Percentiles rank a stretch among this genome's conserved stretches.
Evolutionary conservation across 2,888 invertebrate genomes (phyloP).

Genomic region (Chloroclysta siterata): DNA sequence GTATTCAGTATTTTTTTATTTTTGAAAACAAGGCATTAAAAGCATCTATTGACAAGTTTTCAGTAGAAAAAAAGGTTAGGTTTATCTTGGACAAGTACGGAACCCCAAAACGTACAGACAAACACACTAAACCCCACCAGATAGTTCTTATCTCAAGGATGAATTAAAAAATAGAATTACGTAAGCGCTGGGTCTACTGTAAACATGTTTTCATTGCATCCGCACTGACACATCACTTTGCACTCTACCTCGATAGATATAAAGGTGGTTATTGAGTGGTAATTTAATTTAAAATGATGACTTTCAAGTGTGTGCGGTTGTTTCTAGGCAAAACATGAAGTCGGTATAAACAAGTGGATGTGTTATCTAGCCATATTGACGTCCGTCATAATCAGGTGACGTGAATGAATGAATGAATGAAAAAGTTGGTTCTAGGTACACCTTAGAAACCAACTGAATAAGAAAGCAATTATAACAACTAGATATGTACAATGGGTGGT

Average conservation of each 20-base stretch:
- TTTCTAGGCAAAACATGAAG: slow-evolving; percentile 22
- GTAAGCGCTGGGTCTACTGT: slow-evolving; percentile 47
- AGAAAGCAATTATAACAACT: too few species aligned
- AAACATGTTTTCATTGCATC: slow-evolving; percentile 59
- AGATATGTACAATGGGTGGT: too few species aligned
- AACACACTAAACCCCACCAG: slow-evolving; percentile 43
- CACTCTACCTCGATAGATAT: slow-evolving; percentile 10
- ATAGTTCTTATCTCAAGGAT: slow-evolving; percentile 64
- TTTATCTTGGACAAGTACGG: not conserved
- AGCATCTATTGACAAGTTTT: too few species aligned
- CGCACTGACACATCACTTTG: slow-evolving; percentile 1
- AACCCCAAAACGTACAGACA: slow-evolving; percentile 28
- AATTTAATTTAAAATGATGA: slow-evolving; percentile 9
- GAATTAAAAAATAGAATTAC: slow-evolving; percentile 58
- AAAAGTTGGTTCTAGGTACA: too few species aligned
- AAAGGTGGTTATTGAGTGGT: not conserved
- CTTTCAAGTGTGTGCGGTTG: slow-evolving; percentile 24
- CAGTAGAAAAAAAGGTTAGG: not conserved
- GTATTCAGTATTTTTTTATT: too few species aligned
- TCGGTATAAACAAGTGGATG: slow-evolving; percentile 2
- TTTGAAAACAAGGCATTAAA: too few species aligned
- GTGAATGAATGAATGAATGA: not conserved
- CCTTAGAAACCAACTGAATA: too few species aligned
- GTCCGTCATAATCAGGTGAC: not conserved
- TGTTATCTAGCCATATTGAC: slow-evolving; percentile 7